Base-by-base conservation (phyloP, 2,888 invertebrate species). In the Ectemnius continuus region DNA sequence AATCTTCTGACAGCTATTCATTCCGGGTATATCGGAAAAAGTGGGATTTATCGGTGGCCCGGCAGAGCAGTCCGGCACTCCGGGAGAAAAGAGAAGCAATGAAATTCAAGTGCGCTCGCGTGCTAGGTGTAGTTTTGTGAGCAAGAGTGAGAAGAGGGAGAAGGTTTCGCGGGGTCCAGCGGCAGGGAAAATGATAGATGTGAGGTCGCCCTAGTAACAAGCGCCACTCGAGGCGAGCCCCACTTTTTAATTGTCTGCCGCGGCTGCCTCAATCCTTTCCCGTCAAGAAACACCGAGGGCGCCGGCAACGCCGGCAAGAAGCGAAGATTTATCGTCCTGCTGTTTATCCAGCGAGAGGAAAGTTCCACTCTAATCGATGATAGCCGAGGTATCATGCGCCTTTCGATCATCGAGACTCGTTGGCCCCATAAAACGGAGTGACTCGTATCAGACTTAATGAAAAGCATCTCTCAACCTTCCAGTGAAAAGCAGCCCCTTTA, bases 261-360 rank as follows among this genome's bases (percentile, higher is more conserved):
- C n/a, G n/a, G 48, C 18, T 71, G 14, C 23, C 36, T 20, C 71
- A 45, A 23, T 61, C 58, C 57, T 61, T 48, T 20, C 47, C 47
- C 59, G 36, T 59, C 52, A 46, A 60, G 72, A 73, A 66, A 65
- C 28, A 52, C 23, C 47, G 18, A n/a, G n/a, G n/a, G n/a, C n/a
- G n/a, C n/a, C n/a, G n/a, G n/a, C n/a, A n/a, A n/a, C n/a, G n/a
- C 26, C 47, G 68, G 73, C 65, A 73, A 73, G 73, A 61, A 73
- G 57, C 47, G 68, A 76, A 88, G 88, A 88, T 88, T 89, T 88
- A 88, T 89, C 86, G 88, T 85, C 86, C 87, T 87, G 88, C 88
- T 88, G 88, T 88, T 88, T 87, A 84, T 85, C 83, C 82, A 82
- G 79, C 85, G 80, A 82, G 85, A 82, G 83, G 83, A 82, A 82